These are phyloP conservation scores for Ctenicera cuprea DNA, from an alignment of 2,888 invertebrate genomes.

Conservation along the genomic window DNA sequence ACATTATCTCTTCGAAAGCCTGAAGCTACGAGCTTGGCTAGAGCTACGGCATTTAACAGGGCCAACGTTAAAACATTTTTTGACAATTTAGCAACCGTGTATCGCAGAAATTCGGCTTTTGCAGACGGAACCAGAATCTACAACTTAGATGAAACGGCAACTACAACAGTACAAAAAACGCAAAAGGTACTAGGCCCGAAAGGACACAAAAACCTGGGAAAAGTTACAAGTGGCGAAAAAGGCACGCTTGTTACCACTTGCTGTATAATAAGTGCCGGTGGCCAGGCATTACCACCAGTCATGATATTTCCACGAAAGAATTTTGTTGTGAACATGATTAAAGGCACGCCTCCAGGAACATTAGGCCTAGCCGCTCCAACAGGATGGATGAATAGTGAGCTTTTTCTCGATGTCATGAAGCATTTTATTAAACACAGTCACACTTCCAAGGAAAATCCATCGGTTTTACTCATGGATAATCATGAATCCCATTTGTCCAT, in stretches of 20 bases:
- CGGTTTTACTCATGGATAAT: slow-evolving; percentile 64
- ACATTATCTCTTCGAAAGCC: slow-evolving; percentile 56
- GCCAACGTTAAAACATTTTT: slow-evolving; percentile 54
- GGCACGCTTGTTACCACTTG: slow-evolving; percentile 20
- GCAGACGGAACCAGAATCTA: slow-evolving; percentile 63
- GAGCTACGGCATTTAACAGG: slow-evolving; percentile 24
- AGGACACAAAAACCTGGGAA: slow-evolving; percentile 60
- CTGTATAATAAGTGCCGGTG: slow-evolving; percentile 51
- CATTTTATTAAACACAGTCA: slow-evolving; percentile 17
- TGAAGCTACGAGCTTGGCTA: slow-evolving; percentile 53
- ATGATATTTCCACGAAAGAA: not conserved
- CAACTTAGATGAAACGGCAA: slow-evolving; percentile 64
- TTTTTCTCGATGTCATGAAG: slow-evolving; percentile 1
- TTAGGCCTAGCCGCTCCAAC: not conserved
- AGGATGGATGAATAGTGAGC: slow-evolving; percentile 23
- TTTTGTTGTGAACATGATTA: not conserved
- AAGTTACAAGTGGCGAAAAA: slow-evolving; percentile 41
- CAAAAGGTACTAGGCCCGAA: slow-evolving; percentile 63
- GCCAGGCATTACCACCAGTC: slow-evolving; percentile 48
- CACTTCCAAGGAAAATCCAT: slow-evolving; percentile 2
- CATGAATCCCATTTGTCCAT: slow-evolving; percentile 63
- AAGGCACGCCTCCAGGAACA: not conserved
- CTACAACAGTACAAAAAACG: slow-evolving; percentile 65
- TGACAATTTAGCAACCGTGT: slow-evolving; percentile 59
- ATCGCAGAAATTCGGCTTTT: slow-evolving; percentile 54